Conservation (phyloP, 1,140 invertebrate species). For the Cydia strobilella region DNA sequence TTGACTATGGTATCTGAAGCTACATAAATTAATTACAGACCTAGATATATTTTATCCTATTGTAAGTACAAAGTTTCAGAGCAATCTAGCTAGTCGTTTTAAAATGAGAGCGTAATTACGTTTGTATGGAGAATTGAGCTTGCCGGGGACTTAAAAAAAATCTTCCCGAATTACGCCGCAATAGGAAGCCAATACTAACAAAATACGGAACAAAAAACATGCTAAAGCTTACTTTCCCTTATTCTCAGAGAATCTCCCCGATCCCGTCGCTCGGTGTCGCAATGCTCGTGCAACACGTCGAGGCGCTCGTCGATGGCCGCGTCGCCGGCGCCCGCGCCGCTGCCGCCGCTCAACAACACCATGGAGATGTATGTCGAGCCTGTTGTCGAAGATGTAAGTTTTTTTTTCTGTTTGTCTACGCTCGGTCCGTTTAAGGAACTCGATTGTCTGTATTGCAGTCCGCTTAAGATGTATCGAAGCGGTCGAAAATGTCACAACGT, state of each 20-base stretch:
- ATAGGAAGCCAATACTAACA: background rate
- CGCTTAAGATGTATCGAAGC: too few relatives aligned
- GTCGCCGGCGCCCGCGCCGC: conserved; percentile 54
- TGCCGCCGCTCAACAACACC: conserved; percentile 77
- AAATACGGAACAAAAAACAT: background rate
- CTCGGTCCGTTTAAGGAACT: background rate
- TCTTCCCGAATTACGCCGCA: too few relatives aligned
- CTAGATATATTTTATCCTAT: too few relatives aligned
- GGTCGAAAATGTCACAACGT: too few relatives aligned
- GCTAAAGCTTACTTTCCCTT: conserved; percentile 36
- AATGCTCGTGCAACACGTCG: conserved; percentile 74
- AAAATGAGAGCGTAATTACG: too few relatives aligned
- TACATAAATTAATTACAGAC: too few relatives aligned
- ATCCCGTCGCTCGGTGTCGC: conserved; percentile 69
- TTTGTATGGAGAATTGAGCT: too few relatives aligned
- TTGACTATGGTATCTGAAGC: too few relatives aligned
- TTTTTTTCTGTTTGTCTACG: background rate
- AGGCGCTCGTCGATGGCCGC: conserved; percentile 70
- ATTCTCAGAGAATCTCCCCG: conserved; percentile 74
- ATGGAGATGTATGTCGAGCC: conserved; percentile 79
- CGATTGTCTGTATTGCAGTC: too few relatives aligned
- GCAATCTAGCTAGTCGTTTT: too few relatives aligned
- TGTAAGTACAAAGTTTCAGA: too few relatives aligned
- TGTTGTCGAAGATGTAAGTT: conserved; percentile 77
- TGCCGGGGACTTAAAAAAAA: too few relatives aligned